Conservation (phyloP, 1,140 invertebrate genomes). For the Propsilocerus akamusi region DNA sequence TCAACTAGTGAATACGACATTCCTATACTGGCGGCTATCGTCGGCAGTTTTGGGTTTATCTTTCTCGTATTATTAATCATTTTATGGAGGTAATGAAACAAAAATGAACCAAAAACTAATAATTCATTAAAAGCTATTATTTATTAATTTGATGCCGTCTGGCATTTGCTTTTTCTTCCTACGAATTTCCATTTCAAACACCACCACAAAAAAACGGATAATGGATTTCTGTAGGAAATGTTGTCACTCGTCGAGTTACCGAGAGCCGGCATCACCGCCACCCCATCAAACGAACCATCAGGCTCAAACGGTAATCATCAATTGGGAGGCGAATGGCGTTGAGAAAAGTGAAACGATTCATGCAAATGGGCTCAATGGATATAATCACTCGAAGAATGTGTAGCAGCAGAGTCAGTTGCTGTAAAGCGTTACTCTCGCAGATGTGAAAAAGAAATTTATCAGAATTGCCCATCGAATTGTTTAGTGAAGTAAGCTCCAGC, state of each 20-base stretch:
- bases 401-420: neutral
- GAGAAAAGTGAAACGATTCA: constrained; percentile 1
- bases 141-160: no score
- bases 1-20: constrained; percentile 44
- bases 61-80: neutral
- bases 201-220: no score
- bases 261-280: neutral
- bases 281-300: constrained; percentile 1
- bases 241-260: neutral
- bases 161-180: no score
- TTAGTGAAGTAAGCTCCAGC: no score
- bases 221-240: neutral
- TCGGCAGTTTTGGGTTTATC: neutral
- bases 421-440: no score
- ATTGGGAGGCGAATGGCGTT: constrained; percentile 1
- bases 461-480: no score
- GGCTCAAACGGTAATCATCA: neutral
- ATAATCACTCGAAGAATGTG: neutral
- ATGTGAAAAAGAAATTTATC: no score
- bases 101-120: neutral
- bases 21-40: constrained; percentile 47
- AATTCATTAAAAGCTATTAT: no score
- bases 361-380: neutral
- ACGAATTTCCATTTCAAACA: no score
- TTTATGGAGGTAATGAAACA: neutral